Evolutionary conservation across 2,113 vertebrate species (phyloP), one percentile per base, ranked within the genome.

Genomic region (Smithornis capensis): DNA sequence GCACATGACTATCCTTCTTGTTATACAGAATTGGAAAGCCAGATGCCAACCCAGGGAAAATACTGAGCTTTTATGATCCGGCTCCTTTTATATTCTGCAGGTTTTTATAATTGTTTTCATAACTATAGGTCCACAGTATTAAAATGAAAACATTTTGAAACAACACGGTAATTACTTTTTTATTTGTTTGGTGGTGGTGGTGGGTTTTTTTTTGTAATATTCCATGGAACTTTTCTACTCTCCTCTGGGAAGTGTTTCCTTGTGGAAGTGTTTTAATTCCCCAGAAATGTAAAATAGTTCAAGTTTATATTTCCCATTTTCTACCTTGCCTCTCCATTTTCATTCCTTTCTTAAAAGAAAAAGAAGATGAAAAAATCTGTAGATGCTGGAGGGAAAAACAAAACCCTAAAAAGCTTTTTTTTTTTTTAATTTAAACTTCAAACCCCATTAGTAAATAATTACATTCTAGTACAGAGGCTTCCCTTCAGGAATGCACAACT

Each of bases 381-480:
- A 50, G 18, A 45, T 91, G 69, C 52, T 92, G 60, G 17, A 76
- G 25, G 64, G 29, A 49, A 83, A 86, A 89, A 2, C 47, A 68
- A 87, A 91, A n/a, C 53, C 6, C 12, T 82, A 24, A 79, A 76
- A 70, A 87, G 9, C 2, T 71, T 37, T 70, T 86, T 62, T 67
- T 5, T 21, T 69, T 65, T 91, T 84, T 95, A n/a, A 87, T 85
- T 89, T 87, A 85, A 89, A 42, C 70, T 76, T 37, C 52, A 82
- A 95, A 53, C 2, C 3, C 50, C 22, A 83, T 92, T 92, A 94
- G 70, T 60, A 92, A 96, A 94, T 82, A 94, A 87, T 65, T 74
- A 45, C 18, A 60, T 89, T 78, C 33, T 37, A 53, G 31, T 65
- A 31, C 6, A 67, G 63, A 65, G 53, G 2, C 38, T 90, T 70